Evolutionary conservation across 1,140 invertebrate species (phyloP), one percentile per base, ranked within the genome.

Genomic region (Pseudachorutes palmiensis): DNA sequence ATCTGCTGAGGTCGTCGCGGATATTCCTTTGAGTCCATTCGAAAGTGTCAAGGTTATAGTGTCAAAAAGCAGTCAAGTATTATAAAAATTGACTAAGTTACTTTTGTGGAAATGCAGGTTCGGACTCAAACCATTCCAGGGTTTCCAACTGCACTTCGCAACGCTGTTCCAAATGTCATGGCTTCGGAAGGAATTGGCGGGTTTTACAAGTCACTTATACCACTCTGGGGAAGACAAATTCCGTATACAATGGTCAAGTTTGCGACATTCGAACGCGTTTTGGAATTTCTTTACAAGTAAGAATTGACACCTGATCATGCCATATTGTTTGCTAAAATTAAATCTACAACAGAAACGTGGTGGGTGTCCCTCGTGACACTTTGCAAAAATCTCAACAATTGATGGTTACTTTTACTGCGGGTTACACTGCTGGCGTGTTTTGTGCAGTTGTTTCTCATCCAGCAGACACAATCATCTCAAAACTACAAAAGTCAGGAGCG

Each of bases 381-480:
- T 98, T 96, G 80, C 82, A 85, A 22, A 99, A 99, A 81, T 83
- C 83, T 45, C 97, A 99, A 81, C 97, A 99, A 77, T 80, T 99
- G 72, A 79, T 97, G 64, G 97, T 99, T 19, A 97, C 94, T 1
- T 97, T 97, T 79, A 90, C 92, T 58, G 94, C 97, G 75, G 97
- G 97, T 76, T 99, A 99, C 80, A 99, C 99, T 81, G 95, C 97
- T 79, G 51, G 51, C 24, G 51, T 55, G 9, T 55, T 55, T 5
- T 55, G 51, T 55, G 51, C 12, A 5, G 24, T 55, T 3, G 51
- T 55, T 24, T 55, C 51, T 16, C 51, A 55, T 82, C 97, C 97
- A 57, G 97, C 97, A 72, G 97, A 99, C 79, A 98, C 97, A 24
- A 88, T 99, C 74, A 97, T 99, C 22, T 98, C 95, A 26, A 98